Evolutionary conservation across 2,888 invertebrate genomes (phyloP).

Genomic region (Andrena marginata): DNA sequence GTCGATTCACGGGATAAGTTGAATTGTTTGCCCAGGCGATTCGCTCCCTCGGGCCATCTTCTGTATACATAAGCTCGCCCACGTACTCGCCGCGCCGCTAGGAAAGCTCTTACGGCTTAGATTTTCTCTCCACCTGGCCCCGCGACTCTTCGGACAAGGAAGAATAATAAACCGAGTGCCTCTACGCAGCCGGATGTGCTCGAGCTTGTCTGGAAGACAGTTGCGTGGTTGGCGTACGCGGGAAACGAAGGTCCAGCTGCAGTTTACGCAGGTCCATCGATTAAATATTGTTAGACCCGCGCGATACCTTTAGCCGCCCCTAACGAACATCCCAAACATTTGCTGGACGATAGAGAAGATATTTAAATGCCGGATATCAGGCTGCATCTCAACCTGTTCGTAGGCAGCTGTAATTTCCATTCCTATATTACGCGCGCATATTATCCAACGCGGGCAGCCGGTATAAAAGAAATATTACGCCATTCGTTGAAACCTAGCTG

Average conservation of each 20-base stretch:
- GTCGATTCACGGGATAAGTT: constrained; percentile 68
- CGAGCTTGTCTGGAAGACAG: constrained; percentile 15
- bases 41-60: constrained; percentile 65
- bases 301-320: not conserved
- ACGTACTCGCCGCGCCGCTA: not conserved
- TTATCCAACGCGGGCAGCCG: no score
- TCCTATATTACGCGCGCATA: no score
- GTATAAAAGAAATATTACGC: no score
- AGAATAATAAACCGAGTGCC: constrained; percentile 58
- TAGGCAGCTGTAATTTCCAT: no score
- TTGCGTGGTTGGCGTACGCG: constrained; percentile 4
- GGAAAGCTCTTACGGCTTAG: constrained; percentile 16
- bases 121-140: constrained; percentile 50
- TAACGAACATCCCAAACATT: not conserved
- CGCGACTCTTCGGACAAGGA: constrained; percentile 34
- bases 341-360: constrained; percentile 2
- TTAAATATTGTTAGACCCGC: constrained; percentile 38
- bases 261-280: constrained; percentile 27
- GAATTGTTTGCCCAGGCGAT: constrained; percentile 71
- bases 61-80: constrained; percentile 68
- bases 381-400: not conserved
- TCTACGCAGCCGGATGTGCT: constrained; percentile 48
- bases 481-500: no score
- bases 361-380: not conserved
- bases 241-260: constrained; percentile 13